Conservation (phyloP, 2,113 vertebrate genomes). For the Hippolais icterina region DNA sequence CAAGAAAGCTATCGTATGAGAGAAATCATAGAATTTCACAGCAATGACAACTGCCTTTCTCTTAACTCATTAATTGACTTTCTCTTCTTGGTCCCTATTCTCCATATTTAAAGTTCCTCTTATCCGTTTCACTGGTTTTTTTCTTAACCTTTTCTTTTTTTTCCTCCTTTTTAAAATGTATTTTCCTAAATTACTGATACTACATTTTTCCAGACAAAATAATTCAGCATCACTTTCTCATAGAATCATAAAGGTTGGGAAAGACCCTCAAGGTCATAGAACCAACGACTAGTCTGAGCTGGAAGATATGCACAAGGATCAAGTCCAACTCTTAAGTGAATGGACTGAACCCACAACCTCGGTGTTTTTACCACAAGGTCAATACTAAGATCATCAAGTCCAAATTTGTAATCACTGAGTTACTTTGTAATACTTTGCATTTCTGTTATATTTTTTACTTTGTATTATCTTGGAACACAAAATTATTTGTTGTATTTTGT, state of each 20-base stretch:
- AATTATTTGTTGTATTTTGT: neutral
- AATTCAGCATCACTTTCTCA: neutral
- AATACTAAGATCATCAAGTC: neutral
- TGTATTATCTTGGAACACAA: neutral
- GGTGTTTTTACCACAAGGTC: rapidly evolving
- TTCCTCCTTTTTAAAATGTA: neutral
- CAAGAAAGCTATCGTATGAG: neutral
- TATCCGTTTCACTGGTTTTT: neutral
- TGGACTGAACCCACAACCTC: neutral
- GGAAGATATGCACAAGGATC: neutral
- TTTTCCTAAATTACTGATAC: neutral
- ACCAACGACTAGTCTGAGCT: neutral
- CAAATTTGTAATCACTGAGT: neutral
- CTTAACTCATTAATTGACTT: neutral
- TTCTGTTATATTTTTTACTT: neutral
- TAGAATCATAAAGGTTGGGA: neutral
- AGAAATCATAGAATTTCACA: neutral
- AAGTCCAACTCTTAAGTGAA: neutral
- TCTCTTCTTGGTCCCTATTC: neutral
- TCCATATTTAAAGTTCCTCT: neutral
- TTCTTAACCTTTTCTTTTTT: too few species aligned
- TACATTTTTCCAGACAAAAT: neutral
- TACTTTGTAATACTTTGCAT: neutral
- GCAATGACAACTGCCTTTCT: neutral
- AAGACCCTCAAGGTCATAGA: neutral